phyloP scores from a whole-genome alignment of 1,140 invertebrate species.

The Drosophila pseudoananassae region DNA sequence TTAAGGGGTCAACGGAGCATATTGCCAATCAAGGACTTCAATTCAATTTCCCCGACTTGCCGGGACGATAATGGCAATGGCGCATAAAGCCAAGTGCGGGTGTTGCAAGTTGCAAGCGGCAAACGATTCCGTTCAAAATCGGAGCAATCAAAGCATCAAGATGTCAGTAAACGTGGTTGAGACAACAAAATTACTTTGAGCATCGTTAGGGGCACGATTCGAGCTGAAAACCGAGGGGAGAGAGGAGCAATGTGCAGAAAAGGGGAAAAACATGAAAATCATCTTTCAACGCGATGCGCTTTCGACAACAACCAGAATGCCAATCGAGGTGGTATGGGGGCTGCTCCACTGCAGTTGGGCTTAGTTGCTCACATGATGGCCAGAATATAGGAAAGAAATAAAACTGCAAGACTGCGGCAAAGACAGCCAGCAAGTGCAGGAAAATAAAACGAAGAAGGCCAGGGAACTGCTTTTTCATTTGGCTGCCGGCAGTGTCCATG shows the following conservation, averaged over 20 bases:
- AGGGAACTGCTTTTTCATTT: conserved; percentile 64
- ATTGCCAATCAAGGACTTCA: conserved; percentile 75
- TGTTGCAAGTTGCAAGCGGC: conserved; percentile 27
- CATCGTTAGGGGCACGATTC: conserved; percentile 68
- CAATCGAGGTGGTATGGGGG: conserved; percentile 34
- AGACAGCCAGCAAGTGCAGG: conserved; percentile 57
- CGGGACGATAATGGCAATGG: conserved; percentile 63
- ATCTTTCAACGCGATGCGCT: conserved; percentile 75
- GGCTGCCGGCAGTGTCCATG: conserved; percentile 56
- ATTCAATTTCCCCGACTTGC: conserved; percentile 70
- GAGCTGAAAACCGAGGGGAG: conserved; percentile 17
- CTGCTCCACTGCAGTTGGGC: conserved; percentile 1
- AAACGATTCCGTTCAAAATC: conserved; percentile 73
- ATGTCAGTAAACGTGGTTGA: conserved; percentile 77
- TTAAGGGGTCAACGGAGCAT: conserved; percentile 48
- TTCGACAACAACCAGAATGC: conserved; percentile 38
- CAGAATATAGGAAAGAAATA: conserved; percentile 9
- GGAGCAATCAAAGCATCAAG: conserved; percentile 75
- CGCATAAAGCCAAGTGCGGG: conserved; percentile 63
- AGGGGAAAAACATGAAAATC: conserved; percentile 79
- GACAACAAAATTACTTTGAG: conserved; percentile 75
- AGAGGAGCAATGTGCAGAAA: conserved; percentile 1
- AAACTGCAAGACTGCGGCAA: conserved; percentile 11
- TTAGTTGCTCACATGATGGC: conserved; percentile 38
- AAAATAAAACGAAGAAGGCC: conserved; percentile 46